A percentile compares a stretch with the other conserved stretches of the same genome.
phyloP scores from a whole-genome alignment of 2,797 vertebrate genomes.

The Pristis pectinata region DNA sequence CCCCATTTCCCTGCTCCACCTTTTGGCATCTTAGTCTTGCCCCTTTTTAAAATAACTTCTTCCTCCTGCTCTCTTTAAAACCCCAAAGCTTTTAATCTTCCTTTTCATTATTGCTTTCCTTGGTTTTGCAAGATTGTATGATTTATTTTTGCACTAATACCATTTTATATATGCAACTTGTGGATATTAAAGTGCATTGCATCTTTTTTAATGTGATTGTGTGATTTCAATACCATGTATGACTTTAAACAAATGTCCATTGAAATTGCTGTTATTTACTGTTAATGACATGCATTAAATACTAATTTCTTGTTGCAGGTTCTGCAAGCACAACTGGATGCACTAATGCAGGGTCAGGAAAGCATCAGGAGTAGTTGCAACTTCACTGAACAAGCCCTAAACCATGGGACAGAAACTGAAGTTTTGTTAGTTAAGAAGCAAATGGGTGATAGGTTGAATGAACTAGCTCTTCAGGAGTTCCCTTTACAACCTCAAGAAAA shows the following conservation, averaged over 20 bases:
- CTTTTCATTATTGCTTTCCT: too few relatives aligned
- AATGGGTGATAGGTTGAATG: slow-evolving; percentile 83
- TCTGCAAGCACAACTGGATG: slow-evolving; percentile 83
- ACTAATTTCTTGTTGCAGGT: slow-evolving; percentile 60
- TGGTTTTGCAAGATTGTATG: too few relatives aligned
- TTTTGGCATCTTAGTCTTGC: too few relatives aligned
- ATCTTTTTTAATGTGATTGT: background rate
- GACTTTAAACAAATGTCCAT: too few relatives aligned
- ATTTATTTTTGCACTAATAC: background rate
- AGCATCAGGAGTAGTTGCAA: slow-evolving; percentile 86
- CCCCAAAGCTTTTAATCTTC: background rate
- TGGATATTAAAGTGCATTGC: background rate
- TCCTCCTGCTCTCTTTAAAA: background rate
- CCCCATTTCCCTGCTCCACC: too few relatives aligned
- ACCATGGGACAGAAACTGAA: slow-evolving; percentile 85
- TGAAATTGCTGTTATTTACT: background rate
- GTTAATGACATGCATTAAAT: slow-evolving; percentile 16
- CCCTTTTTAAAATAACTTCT: too few relatives aligned
- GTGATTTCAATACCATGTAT: background rate
- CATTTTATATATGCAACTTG: background rate
- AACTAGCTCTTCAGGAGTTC: slow-evolving; percentile 76
- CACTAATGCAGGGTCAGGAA: slow-evolving; percentile 83
- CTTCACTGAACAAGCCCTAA: slow-evolving; percentile 87
- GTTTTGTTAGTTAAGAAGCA: slow-evolving; percentile 94
- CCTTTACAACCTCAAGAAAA: slow-evolving; percentile 86